A percentile compares a stretch with the other conserved stretches of the same genome.
phyloP scores from a whole-genome alignment of 2,888 invertebrate species.

The Drosophila gaucha region DNA sequence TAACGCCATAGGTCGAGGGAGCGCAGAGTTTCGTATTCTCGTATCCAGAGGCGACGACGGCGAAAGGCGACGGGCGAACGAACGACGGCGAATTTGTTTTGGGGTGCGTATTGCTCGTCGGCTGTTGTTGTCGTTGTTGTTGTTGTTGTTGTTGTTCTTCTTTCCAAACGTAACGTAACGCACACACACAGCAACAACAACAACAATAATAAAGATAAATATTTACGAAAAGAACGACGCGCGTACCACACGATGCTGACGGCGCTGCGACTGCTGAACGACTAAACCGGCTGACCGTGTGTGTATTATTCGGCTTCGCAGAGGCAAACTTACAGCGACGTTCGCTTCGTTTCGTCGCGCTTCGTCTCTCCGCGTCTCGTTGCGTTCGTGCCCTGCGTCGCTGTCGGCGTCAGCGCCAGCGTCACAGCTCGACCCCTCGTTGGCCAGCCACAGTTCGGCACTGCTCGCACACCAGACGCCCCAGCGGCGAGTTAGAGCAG shows the following conservation, averaged over 20 bases:
- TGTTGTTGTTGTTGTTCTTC: slow-evolving; percentile 34
- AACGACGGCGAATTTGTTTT: slow-evolving; percentile 25
- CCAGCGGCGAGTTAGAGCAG: slow-evolving; percentile 30
- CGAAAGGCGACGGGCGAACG: slow-evolving; percentile 18
- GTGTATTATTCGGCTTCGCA: slow-evolving; percentile 43
- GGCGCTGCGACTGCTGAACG: slow-evolving; percentile 84
- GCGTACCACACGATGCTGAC: slow-evolving; percentile 73
- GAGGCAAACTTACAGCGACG: slow-evolving; percentile 27
- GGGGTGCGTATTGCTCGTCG: slow-evolving; percentile 28
- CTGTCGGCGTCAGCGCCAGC: slow-evolving; percentile 35
- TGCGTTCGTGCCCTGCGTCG: slow-evolving; percentile 14
- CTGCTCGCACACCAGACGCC: slow-evolving; percentile 5
- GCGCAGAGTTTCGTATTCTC: slow-evolving; percentile 40
- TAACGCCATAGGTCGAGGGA: slow-evolving; percentile 51
- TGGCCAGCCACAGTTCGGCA: slow-evolving; percentile 22
- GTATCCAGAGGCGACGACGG: slow-evolving; percentile 65
- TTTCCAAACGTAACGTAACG: slow-evolving; percentile 53
- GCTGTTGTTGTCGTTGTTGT: slow-evolving; percentile 29
- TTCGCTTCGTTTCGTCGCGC: slow-evolving; percentile 12
- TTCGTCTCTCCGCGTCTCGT: slow-evolving; percentile 34
- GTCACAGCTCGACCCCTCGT: slow-evolving; percentile 50
- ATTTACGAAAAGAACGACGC: slow-evolving; percentile 50
- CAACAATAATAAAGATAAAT: slow-evolving; percentile 44
- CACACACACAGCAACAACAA: slow-evolving; percentile 31
- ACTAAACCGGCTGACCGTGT: slow-evolving; percentile 82